Percentiles rank a stretch among this genome's conserved stretches.
phyloP scores from a whole-genome alignment of 2,888 invertebrate species.

The Nephrotoma guestfalica region DNA sequence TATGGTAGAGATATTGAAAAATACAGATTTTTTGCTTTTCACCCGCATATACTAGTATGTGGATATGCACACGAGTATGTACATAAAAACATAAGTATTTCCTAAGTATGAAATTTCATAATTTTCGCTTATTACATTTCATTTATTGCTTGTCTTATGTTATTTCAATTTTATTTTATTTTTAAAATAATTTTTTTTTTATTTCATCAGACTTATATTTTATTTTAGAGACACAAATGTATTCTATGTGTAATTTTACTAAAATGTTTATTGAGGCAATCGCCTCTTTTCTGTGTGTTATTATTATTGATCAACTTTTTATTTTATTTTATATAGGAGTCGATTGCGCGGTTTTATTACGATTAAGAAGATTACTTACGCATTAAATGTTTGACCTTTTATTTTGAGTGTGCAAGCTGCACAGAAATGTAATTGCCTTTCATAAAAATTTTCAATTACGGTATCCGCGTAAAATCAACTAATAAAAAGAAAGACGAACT shows the following conservation, averaged over 20 bases:
- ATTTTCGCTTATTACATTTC: conserved; percentile 4
- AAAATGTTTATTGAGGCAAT: background rate
- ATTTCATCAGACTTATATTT: conserved; percentile 1
- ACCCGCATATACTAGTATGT: background rate
- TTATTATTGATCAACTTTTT: background rate
- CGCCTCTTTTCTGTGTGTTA: background rate
- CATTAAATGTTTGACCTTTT: background rate
- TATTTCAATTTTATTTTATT: conserved; percentile 1
- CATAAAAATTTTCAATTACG: background rate
- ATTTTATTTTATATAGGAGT: background rate
- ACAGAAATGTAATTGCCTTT: background rate
- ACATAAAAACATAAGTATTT: background rate
- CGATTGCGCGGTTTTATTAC: background rate
- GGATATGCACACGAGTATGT: background rate
- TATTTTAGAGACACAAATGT: background rate
- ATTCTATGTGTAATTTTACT: background rate
- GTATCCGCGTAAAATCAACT: background rate
- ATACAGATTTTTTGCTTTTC: background rate
- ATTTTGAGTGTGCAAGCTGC: background rate
- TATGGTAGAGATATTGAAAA: background rate
- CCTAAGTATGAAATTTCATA: conserved; percentile 4
- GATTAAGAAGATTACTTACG: background rate
- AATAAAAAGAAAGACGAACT: background rate
- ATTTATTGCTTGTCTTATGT: conserved; percentile 2
- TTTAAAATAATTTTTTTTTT: background rate